These are phyloP conservation scores for Xerus rutilus DNA, from an alignment of 2,797 vertebrate genomes.

Conservation along the genomic window DNA sequence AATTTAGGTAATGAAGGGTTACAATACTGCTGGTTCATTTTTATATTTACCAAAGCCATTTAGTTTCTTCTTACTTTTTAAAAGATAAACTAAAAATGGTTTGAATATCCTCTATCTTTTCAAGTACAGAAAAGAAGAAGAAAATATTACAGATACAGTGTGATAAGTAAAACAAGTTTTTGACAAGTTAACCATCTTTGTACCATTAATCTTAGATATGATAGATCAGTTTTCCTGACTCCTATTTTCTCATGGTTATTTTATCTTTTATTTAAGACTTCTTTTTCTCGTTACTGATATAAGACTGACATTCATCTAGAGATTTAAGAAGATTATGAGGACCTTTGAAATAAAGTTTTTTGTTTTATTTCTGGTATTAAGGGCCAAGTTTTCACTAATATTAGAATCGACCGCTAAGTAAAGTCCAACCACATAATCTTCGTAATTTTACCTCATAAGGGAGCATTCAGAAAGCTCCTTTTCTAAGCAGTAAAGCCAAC, in stretches of 20 bases:
- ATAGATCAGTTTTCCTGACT: constrained; percentile 73
- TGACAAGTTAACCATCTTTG: constrained; percentile 81
- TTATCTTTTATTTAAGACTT: constrained; percentile 66
- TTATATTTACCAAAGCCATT: constrained; percentile 74
- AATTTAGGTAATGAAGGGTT: constrained; percentile 60
- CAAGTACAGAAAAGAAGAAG: constrained; percentile 75
- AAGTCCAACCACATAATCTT: constrained; percentile 46
- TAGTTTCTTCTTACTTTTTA: constrained; percentile 75
- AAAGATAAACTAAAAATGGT: constrained; percentile 77
- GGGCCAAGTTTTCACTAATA: constrained; percentile 64
- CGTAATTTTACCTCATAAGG: constrained; percentile 1
- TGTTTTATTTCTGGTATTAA: not conserved
- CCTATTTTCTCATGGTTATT: constrained; percentile 55
- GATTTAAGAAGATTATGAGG: constrained; percentile 59
- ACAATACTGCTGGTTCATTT: constrained; percentile 60
- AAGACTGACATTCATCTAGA: constrained; percentile 50
- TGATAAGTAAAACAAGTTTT: constrained; percentile 81
- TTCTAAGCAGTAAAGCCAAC: constrained; percentile 20
- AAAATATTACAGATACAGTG: constrained; percentile 74
- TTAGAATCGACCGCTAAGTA: constrained; percentile 72
- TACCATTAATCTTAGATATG: constrained; percentile 71
- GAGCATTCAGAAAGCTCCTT: constrained; percentile 55
- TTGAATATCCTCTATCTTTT: constrained; percentile 71
- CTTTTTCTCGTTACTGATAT: constrained; percentile 55
- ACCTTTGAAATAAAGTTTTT: not conserved